These are phyloP conservation scores for Drosophila pachea DNA, from an alignment of 1,140 invertebrate genomes.

Conservation along the genomic window DNA sequence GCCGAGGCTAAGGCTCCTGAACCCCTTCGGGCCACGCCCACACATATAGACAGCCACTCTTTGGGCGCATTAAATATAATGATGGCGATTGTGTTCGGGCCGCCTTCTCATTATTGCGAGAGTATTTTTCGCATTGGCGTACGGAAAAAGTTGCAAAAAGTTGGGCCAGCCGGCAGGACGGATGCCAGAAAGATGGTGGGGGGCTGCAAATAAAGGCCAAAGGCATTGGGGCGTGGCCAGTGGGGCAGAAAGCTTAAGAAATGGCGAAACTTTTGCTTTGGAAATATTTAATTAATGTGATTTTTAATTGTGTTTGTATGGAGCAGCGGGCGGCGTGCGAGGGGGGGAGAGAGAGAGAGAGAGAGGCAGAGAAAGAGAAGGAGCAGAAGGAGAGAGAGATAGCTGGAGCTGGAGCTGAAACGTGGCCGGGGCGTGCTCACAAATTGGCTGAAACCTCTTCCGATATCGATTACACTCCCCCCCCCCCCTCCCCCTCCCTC, in stretches of 20 bases:
- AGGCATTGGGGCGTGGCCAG: slow-evolving; percentile 41
- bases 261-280: slow-evolving; percentile 72
- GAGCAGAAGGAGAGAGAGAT: background rate
- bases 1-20: background rate
- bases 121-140: slow-evolving; percentile 69
- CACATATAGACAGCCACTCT: slow-evolving; percentile 9
- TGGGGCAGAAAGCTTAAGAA: slow-evolving; percentile 62
- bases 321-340: slow-evolving; percentile 4
- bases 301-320: slow-evolving; percentile 68
- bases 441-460: too few relatives aligned
- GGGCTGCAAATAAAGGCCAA: slow-evolving; percentile 52
- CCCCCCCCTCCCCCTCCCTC: too few relatives aligned
- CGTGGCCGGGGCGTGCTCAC: too few relatives aligned
- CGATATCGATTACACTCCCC: background rate
- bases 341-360: slow-evolving; percentile 11
- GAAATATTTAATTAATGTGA: slow-evolving; percentile 77
- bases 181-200: background rate
- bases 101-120: slow-evolving; percentile 60
- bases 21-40: background rate
- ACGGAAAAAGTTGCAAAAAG: slow-evolving; percentile 66
- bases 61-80: slow-evolving; percentile 76
- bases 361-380: background rate
- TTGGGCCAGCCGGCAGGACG: slow-evolving; percentile 25
- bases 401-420: background rate
- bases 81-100: slow-evolving; percentile 62